Base-by-base conservation (phyloP, 2,888 invertebrate genomes). In the Acanthosepion lycidas region DNA sequence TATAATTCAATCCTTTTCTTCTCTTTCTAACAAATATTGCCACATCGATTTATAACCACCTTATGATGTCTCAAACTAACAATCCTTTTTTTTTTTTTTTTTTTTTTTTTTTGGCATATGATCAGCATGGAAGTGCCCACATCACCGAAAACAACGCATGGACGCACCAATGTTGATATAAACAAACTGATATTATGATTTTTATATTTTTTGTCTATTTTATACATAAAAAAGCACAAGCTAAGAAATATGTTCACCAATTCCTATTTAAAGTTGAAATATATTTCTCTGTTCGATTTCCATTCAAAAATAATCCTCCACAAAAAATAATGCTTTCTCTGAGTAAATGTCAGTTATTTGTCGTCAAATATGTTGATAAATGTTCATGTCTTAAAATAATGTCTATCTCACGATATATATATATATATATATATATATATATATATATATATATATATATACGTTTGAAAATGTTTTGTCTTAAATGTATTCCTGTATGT, bases 21-120 rank as follows among this genome's bases (percentile, higher is more conserved):
- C n/a, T 78, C 78, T 78, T 78, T 78, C 78, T 78, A 78, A 78
- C 78, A 12, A 33, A 78, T 33, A 78, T 33, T n/a, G 78, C 78
- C 78, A n/a, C n/a, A 33, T n/a, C n/a, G n/a, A 78, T n/a, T 78
- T 6, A 78, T 18, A 78, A 78, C 78, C 78, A 78, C 12, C 78
- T n/a, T 9, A n/a, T 78, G 78, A 78, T 15, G 33, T 78, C 78
- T n/a, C n/a, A 78, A 9, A 78, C 78, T 78, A 78, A 78, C 78
- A 78, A n/a, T 23, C n/a, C 12, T 78, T 78, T 33, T n/a, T 78
- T n/a, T 78, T 6, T 78, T 15, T 8, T n/a, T 78, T 15, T 6
- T 78, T n/a, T 78, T n/a, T n/a, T 78, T n/a, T 78, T 78, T 33
- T 78, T 78, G 78, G 78, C 78, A 78, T 78, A 78, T 78, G n/a